Conservation (phyloP, 2,797 vertebrate species). For the Champsocephalus esox region DNA sequence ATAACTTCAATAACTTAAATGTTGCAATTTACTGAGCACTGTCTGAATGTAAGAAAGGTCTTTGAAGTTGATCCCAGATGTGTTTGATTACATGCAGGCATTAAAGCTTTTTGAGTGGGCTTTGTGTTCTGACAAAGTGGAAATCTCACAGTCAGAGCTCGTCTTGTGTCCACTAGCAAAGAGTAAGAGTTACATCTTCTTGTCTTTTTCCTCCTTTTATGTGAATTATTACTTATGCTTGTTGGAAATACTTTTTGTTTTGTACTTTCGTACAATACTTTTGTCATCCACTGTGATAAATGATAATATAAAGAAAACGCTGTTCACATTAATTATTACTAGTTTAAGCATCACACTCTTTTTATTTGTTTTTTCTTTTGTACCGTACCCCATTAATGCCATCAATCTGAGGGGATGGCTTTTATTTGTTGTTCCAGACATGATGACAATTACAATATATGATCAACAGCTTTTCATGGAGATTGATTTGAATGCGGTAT, state of each 20-base stretch:
- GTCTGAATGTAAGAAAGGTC: neutral
- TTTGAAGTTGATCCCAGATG: slow-evolving; percentile 6
- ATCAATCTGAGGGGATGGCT: too few relatives aligned
- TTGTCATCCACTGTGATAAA: too few relatives aligned
- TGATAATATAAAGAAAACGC: neutral
- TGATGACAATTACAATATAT: too few relatives aligned
- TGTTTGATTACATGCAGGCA: neutral
- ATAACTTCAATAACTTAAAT: neutral
- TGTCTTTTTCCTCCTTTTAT: too few relatives aligned
- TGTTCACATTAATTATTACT: neutral
- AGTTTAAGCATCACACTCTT: neutral
- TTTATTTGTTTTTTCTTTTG: neutral
- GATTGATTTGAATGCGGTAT: neutral
- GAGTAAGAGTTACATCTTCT: neutral
- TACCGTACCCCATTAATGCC: neutral
- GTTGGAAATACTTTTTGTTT: too few relatives aligned
- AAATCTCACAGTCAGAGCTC: neutral
- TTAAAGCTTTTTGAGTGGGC: neutral
- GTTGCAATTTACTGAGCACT: neutral
- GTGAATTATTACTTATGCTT: too few relatives aligned
- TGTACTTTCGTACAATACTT: too few relatives aligned
- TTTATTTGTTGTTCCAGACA: too few relatives aligned
- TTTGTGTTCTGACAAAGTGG: neutral
- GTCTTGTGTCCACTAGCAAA: neutral
- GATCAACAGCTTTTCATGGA: too few relatives aligned